Evolutionary conservation across 2,888 invertebrate species (phyloP).

Genomic region (Cerceris ruficornis): DNA sequence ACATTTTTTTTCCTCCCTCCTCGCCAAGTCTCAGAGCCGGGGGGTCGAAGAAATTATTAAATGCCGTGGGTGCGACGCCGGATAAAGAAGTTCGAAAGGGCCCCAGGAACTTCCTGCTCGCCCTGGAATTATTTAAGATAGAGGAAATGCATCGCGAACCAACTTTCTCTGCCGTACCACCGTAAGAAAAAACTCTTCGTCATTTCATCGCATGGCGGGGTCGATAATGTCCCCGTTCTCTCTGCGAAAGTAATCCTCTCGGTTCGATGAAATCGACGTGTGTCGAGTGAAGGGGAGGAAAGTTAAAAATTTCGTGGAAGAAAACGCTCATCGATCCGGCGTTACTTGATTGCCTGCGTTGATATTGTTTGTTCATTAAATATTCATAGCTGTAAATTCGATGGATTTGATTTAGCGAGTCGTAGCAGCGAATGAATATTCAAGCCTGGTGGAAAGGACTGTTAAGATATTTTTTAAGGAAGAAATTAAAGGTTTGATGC

Average conservation of each 20-base stretch:
- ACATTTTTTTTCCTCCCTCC: conserved; percentile 12
- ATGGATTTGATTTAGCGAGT: conserved; percentile 25
- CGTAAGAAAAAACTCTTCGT: conserved; percentile 13
- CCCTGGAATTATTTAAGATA: conserved; percentile 42
- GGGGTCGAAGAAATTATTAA: conserved; percentile 42
- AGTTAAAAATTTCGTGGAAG: conserved; percentile 7
- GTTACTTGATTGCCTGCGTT: conserved; percentile 38
- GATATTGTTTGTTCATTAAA: conserved; percentile 54
- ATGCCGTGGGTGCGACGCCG: conserved; percentile 44
- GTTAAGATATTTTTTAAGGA: conserved; percentile 18
- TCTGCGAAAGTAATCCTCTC: neutral
- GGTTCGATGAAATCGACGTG: neutral
- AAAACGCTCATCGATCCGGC: conserved; percentile 4
- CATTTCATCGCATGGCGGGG: conserved; percentile 17
- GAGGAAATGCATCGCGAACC: conserved; percentile 36
- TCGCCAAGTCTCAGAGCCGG: neutral
- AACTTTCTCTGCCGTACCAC: conserved; percentile 15
- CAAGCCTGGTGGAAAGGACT: conserved; percentile 16
- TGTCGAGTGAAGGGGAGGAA: neutral
- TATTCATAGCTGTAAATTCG: conserved; percentile 54
- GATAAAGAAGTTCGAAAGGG: conserved; percentile 46
- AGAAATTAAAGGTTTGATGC: conserved; percentile 4
- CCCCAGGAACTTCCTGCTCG: conserved; percentile 24
- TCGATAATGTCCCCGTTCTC: conserved; percentile 34
- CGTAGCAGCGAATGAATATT: conserved; percentile 30